Evolutionary conservation across 1,140 invertebrate genomes (phyloP).

Genomic region (Panagrolaimus sp.): DNA sequence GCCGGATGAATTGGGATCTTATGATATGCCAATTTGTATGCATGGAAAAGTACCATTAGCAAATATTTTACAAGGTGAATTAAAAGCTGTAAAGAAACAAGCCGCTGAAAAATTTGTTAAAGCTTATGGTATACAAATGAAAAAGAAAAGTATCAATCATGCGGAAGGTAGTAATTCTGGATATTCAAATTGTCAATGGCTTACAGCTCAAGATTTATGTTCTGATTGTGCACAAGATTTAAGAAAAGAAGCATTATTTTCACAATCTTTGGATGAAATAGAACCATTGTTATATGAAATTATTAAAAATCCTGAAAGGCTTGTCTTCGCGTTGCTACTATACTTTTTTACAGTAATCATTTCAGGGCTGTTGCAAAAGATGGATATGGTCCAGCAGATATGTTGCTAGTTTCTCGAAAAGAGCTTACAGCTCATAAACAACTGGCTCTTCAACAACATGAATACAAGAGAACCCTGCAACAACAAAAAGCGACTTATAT

Average conservation of each 20-base stretch:
- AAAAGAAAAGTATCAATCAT: not conserved
- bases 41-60: slow-evolving; percentile 2
- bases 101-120: not conserved
- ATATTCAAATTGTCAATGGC: not conserved
- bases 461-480: not conserved
- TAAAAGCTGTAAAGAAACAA: not conserved
- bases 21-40: not conserved
- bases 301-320: not conserved
- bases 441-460: not conserved
- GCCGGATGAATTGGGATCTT: not conserved
- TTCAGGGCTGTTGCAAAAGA: not conserved
- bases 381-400: not conserved
- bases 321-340: not conserved
- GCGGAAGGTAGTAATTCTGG: not conserved
- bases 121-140: not conserved
- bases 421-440: not conserved
- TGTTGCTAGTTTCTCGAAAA: slow-evolving; percentile 2
- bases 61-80: not conserved
- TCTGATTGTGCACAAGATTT: not conserved
- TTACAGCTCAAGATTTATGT: not conserved
- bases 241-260: not conserved
- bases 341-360: not conserved
- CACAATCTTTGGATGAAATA: not conserved
- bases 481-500: too few species aligned
- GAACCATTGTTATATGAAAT: not conserved